Conservation (phyloP, 1,140 invertebrate species). For the Lordiphosa stackelbergi region DNA sequence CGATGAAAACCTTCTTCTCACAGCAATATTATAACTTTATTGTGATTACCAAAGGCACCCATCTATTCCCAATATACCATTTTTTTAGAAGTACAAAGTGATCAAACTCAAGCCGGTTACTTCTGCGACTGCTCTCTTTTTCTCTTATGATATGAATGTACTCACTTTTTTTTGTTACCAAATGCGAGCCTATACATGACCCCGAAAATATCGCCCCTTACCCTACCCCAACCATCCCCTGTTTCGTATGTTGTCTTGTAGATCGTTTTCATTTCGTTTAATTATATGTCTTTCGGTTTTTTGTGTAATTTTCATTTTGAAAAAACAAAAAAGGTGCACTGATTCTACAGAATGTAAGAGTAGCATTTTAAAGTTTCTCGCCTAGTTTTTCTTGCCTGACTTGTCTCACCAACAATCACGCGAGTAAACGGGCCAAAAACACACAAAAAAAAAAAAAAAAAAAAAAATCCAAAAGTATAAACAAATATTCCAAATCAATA, state of each 20-base stretch:
- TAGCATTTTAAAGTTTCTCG: slow-evolving; percentile 77
- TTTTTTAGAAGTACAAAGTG: no score
- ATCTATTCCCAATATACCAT: no score
- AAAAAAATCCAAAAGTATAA: slow-evolving; percentile 37
- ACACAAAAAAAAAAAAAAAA: slow-evolving; percentile 21
- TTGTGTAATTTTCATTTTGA: slow-evolving; percentile 47
- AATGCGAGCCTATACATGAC: slow-evolving; percentile 22
- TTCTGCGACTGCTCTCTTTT: no score
- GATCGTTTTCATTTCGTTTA: slow-evolving; percentile 25
- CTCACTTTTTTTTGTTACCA: slow-evolving; percentile 6
- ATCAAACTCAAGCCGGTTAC: no score
- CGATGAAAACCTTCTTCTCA: no score
- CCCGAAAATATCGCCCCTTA: background rate
- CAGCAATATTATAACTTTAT: no score
- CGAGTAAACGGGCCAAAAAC: slow-evolving; percentile 71
- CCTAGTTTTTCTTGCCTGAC: slow-evolving; percentile 75
- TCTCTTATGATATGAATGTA: slow-evolving; percentile 5
- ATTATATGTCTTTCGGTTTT: slow-evolving; percentile 26
- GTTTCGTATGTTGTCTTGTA: slow-evolving; percentile 35
- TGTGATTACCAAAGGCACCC: no score
- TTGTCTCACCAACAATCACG: slow-evolving; percentile 63
- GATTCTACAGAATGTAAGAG: slow-evolving; percentile 77
- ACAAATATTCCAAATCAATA: slow-evolving; percentile 48
- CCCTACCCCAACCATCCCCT: slow-evolving; percentile 1
- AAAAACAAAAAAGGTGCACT: slow-evolving; percentile 73